phyloP scores from a whole-genome alignment of 2,888 invertebrate genomes.

The Nephrotoma guestfalica region DNA sequence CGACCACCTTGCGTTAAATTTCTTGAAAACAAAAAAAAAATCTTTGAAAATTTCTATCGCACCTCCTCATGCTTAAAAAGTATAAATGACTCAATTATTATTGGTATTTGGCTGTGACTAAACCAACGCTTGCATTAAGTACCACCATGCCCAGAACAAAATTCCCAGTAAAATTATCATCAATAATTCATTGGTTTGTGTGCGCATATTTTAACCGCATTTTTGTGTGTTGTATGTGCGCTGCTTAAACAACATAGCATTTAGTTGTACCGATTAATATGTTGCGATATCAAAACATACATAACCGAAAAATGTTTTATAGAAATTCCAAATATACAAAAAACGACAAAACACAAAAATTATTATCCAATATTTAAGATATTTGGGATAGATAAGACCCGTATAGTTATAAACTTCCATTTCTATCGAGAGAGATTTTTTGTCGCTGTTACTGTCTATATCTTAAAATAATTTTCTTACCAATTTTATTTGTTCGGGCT shows the following conservation, averaged over 20 bases:
- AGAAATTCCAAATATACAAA: not conserved
- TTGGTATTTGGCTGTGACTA: not conserved
- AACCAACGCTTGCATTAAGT: not conserved
- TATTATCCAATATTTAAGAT: not conserved
- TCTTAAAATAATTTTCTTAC: not conserved
- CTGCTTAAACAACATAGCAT: not conserved
- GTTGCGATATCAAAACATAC: not conserved
- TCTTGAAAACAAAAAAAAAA: not conserved
- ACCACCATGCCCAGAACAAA: not conserved
- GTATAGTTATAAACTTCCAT: not conserved
- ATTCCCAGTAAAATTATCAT: not conserved
- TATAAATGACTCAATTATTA: not conserved
- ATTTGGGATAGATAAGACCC: not conserved
- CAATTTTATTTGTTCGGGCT: not conserved
- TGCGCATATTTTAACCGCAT: not conserved
- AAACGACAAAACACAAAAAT: not conserved
- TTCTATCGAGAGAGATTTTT: not conserved
- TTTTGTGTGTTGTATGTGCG: not conserved
- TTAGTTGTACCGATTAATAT: not conserved
- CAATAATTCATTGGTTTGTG: not conserved
- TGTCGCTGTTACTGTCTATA: not conserved
- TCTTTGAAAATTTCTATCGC: not conserved
- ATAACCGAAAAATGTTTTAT: not conserved
- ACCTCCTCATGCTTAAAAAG: not conserved
- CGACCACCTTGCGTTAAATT: not conserved